Base-by-base conservation (phyloP, 2,888 invertebrate genomes). In the Melipona bicolor region DNA sequence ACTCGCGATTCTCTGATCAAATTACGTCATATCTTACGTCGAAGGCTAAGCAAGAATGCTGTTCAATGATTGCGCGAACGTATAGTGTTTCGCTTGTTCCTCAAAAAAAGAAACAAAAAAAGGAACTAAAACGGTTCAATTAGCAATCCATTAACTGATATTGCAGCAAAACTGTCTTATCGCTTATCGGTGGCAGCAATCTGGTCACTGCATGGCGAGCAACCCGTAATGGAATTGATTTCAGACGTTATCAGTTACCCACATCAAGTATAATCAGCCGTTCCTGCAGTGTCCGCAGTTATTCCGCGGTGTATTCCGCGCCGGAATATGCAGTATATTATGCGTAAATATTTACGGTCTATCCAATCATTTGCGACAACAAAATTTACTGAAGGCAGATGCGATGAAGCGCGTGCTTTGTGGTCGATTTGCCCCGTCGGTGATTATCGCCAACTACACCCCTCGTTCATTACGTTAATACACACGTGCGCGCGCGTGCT, bases 251-350 rank as follows among this genome's bases (percentile, higher is more conserved):
- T 90, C 87, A 82, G 68, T 54, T 52, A n/a, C 72, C 36, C 59
- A 81, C 81, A 88, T 88, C 87, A 86, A 79, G 89, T 86, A 88
- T 90, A 86, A 91, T 89, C 89, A 88, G 86, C 85, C 88, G 87
- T 90, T 89, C 90, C 90, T 83, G 89, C 89, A 89, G 87, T 90
- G 90, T 87, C 84, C 86, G 59, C 83, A 77, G 76, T 79, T 77
- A 84, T 83, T 81, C 61, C 75, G 72, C 71, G 77, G 80, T 65
- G 67, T 65, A 67, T 79, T 61, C 74, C 75, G 62, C 15, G 3
- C 67, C 73, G 69, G 78, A 65, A 81, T 72, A 71, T 56, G 68
- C 81, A 74, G 73, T 83, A 82, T 85, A 85, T 85, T 78, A 78
- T 68, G 65, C 76, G 74, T 88, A 91, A 90, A 90, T 90, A 90